Conservation (phyloP, 2,797 vertebrate genomes). For the Notolabrus celidotus region DNA sequence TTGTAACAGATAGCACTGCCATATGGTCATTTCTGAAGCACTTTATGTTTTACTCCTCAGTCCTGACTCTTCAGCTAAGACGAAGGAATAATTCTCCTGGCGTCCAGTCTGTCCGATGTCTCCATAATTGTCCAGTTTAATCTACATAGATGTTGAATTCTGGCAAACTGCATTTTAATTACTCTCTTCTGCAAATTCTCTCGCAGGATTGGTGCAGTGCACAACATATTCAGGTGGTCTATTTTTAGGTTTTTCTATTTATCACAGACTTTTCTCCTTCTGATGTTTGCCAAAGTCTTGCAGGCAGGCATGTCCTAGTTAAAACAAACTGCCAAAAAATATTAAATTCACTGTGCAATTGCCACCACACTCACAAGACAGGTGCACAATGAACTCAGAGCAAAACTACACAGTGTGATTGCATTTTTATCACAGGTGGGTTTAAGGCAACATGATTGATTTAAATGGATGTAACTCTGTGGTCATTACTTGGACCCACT, state of each 20-base stretch:
- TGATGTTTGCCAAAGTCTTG: constrained; percentile 14
- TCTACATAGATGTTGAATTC: constrained; percentile 1
- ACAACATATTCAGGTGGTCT: neutral
- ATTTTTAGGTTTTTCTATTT: constrained; percentile 13
- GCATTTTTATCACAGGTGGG: neutral
- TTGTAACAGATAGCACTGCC: neutral
- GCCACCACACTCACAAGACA: neutral
- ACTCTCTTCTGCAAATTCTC: neutral
- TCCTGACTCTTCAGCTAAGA: neutral
- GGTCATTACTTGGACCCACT: neutral
- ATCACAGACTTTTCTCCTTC: neutral
- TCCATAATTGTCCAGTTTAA: constrained; percentile 6
- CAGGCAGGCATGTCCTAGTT: neutral
- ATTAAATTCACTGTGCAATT: neutral
- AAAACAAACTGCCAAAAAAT: constrained; percentile 1
- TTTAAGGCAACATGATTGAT: neutral
- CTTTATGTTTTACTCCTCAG: neutral
- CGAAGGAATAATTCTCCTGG: neutral
- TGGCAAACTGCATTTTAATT: constrained; percentile 3
- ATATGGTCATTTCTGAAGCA: constrained; percentile 9
- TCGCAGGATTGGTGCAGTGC: neutral
- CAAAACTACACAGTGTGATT: neutral
- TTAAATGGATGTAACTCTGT: neutral
- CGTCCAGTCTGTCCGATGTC: neutral
- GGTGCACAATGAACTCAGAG: neutral